Evolutionary conservation across 2,113 vertebrate genomes (phyloP).

Genomic region (Ptychochromis oligacanthus): DNA sequence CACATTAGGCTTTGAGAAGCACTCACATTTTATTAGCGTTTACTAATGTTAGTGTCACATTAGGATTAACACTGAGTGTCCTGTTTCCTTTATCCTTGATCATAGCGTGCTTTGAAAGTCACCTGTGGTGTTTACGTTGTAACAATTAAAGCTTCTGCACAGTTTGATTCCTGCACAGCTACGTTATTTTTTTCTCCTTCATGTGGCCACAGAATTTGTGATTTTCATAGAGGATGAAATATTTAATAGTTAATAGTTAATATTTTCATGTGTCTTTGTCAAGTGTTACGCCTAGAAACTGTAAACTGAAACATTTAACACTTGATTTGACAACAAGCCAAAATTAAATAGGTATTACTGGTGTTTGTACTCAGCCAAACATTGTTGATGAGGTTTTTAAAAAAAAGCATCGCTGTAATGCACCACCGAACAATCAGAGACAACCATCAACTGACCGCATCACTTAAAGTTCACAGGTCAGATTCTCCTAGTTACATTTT

Average conservation of each 20-base stretch:
- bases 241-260: too few relatives aligned
- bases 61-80: neutral
- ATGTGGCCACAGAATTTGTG: neutral
- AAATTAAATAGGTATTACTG: neutral
- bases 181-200: neutral
- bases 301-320: neutral
- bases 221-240: neutral
- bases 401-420: neutral
- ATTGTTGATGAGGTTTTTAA: neutral
- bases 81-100: neutral
- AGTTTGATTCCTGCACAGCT: neutral
- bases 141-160: neutral
- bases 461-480: neutral
- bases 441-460: neutral
- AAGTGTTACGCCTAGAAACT: neutral
- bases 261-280: neutral
- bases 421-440: neutral
- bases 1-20: neutral
- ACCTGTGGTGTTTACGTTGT: neutral
- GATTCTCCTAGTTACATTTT: neutral
- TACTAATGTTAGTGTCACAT: neutral
- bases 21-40: neutral
- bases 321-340: neutral
- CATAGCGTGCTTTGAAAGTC: neutral
- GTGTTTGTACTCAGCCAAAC: conserved; percentile 1